Evolutionary conservation across 1,140 invertebrate genomes (phyloP).

Genomic region (Rhopalosiphum padi): DNA sequence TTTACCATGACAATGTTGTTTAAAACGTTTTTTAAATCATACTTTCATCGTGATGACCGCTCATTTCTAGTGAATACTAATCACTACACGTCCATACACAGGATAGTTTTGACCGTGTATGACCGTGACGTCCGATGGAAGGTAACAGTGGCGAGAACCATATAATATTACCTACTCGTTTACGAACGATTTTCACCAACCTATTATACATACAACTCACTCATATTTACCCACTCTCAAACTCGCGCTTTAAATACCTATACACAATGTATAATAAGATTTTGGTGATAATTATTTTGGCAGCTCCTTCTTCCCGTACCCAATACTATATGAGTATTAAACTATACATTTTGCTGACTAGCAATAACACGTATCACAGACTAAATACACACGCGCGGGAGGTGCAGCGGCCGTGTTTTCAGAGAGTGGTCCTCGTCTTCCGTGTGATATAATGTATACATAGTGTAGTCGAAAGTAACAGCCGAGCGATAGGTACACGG

Average conservation of each 20-base stretch:
- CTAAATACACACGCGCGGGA: not conserved
- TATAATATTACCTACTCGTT: too few relatives aligned
- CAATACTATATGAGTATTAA: not conserved
- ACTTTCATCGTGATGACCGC: not conserved
- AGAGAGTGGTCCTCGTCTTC: not conserved
- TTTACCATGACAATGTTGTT: not conserved
- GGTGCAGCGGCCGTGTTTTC: not conserved
- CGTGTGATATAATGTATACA: not conserved
- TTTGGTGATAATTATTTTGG: not conserved
- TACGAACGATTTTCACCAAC: too few relatives aligned
- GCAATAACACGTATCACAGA: not conserved
- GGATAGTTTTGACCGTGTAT: not conserved
- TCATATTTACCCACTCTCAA: too few relatives aligned
- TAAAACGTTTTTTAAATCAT: not conserved
- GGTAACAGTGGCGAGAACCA: not conserved
- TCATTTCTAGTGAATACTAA: not conserved
- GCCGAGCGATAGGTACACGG: constrained; percentile 46
- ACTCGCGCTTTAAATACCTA: too few relatives aligned
- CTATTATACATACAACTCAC: too few relatives aligned
- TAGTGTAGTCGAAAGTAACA: not conserved
- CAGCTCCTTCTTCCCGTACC: not conserved
- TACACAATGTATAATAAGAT: too few relatives aligned
- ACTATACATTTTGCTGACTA: not conserved
- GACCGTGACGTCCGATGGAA: not conserved
- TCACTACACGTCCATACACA: not conserved